These are phyloP conservation scores for Plebejus argus DNA, from an alignment of 2,888 invertebrate genomes.

Conservation along the genomic window DNA sequence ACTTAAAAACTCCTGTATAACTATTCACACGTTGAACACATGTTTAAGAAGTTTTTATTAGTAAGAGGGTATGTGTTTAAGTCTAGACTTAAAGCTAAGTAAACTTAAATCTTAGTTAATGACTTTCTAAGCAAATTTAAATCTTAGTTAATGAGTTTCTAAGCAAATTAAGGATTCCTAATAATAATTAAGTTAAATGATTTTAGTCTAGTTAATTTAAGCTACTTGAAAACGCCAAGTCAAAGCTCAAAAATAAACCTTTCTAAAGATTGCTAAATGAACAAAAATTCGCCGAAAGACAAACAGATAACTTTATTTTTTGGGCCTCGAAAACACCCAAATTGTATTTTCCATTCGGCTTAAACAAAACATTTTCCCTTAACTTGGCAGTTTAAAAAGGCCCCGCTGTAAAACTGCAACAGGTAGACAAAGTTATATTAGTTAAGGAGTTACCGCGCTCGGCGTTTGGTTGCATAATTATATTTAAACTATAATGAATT, in stretches of 20 bases:
- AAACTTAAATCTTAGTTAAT: not conserved
- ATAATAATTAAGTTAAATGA: not conserved
- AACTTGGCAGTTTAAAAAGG: constrained; percentile 26
- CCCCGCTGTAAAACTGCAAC: constrained; percentile 25
- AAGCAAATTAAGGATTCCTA: not conserved
- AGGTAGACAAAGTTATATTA: constrained; percentile 30
- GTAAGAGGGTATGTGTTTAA: too few species aligned
- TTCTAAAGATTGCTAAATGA: not conserved
- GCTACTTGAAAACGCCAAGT: not conserved
- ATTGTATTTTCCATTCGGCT: not conserved
- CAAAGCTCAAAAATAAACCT: constrained; percentile 1
- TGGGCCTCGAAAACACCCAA: not conserved
- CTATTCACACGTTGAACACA: too few species aligned
- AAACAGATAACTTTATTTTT: not conserved
- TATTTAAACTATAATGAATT: constrained; percentile 30
- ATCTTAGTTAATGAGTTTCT: not conserved
- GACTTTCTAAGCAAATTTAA: not conserved
- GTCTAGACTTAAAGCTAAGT: not conserved
- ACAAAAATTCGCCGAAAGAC: not conserved
- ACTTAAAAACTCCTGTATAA: too few species aligned
- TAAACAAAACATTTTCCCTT: constrained; percentile 6
- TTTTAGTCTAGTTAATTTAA: not conserved
- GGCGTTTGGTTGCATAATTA: constrained; percentile 31
- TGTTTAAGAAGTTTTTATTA: too few species aligned
- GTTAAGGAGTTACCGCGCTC: constrained; percentile 30